Percentiles rank a stretch among this genome's conserved stretches.
Conservation (phyloP, 2,888 invertebrate species). For the Melanostoma scalare region DNA sequence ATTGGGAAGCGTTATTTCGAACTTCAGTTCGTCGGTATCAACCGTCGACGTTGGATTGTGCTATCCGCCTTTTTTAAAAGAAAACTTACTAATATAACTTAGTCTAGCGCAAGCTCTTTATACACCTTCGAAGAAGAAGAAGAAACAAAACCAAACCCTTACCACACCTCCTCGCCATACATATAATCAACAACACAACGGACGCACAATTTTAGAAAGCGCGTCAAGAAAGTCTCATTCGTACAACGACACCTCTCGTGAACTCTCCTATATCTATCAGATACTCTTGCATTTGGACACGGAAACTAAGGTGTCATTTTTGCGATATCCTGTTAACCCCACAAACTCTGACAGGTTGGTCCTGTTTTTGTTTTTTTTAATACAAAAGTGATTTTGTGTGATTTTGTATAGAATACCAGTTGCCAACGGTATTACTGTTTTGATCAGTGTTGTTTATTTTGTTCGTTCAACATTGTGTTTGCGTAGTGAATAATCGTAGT, state of each 20-base stretch:
- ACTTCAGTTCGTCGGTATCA: constrained; percentile 72
- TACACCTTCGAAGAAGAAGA: constrained; percentile 25
- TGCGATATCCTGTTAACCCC: constrained; percentile 52
- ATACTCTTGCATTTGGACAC: constrained; percentile 23
- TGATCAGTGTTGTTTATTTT: constrained; percentile 15
- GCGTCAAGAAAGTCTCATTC: constrained; percentile 56
- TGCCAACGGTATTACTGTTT: constrained; percentile 1
- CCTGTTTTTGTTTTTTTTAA: constrained; percentile 13
- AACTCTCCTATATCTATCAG: constrained; percentile 33
- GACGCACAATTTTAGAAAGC: constrained; percentile 64
- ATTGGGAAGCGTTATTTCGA: constrained; percentile 67
- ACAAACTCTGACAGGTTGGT: constrained; percentile 19
- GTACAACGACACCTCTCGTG: constrained; percentile 50
- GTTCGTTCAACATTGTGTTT: constrained; percentile 42
- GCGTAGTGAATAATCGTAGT: constrained; percentile 27
- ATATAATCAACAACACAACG: constrained; percentile 11
- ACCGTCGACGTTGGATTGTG: constrained; percentile 71
- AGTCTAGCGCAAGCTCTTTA: constrained; percentile 67
- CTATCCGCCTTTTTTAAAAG: constrained; percentile 32
- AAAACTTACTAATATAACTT: neutral
- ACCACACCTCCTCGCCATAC: constrained; percentile 14
- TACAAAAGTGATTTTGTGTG: constrained; percentile 18
- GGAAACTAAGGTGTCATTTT: constrained; percentile 54
- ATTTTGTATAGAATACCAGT: constrained; percentile 6
- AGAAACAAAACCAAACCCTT: constrained; percentile 18